These are phyloP conservation scores for Salticus scenicus DNA, from an alignment of 2,888 invertebrate species.

Conservation along the genomic window DNA sequence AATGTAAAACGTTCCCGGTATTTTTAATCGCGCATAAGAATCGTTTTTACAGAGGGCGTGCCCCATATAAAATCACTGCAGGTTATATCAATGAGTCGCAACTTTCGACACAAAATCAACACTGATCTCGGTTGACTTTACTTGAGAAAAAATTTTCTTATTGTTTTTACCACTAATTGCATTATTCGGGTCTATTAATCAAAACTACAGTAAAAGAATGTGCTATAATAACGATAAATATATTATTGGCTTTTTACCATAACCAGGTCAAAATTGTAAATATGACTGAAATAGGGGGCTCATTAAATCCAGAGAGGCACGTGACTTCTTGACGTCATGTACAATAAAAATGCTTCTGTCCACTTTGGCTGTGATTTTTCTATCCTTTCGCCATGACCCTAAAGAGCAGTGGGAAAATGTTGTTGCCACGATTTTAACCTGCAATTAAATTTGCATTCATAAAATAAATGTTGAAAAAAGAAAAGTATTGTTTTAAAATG, in stretches of 20 bases:
- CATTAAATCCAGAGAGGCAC: neutral
- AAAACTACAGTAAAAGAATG: constrained; percentile 22
- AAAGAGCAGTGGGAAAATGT: constrained; percentile 10
- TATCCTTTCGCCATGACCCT: constrained; percentile 28
- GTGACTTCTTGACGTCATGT: constrained; percentile 17
- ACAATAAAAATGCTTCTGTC: constrained; percentile 33
- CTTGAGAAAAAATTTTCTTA: neutral
- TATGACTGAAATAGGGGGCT: constrained; percentile 27
- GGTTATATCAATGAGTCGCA: constrained; percentile 30
- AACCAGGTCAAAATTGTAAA: constrained; percentile 39
- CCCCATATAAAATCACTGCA: constrained; percentile 23
- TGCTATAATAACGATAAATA: constrained; percentile 23
- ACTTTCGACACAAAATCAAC: constrained; percentile 41
- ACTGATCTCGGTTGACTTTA: constrained; percentile 2
- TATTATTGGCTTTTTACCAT: constrained; percentile 14
- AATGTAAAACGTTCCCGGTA: neutral
- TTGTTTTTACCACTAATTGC: constrained; percentile 38
- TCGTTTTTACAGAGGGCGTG: constrained; percentile 35
- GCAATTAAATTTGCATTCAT: constrained; percentile 34
- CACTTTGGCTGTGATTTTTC: neutral
- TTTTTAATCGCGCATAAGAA: neutral
- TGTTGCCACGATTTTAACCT: constrained; percentile 57
- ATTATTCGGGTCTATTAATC: constrained; percentile 63
- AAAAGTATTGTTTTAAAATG: constrained; percentile 27
- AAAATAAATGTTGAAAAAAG: constrained; percentile 3